Percentiles rank a stretch among this genome's conserved stretches.
Evolutionary conservation across 92 coral and sea anemone genomes (phyloP).

Genomic region (Blastomussa wellsi): DNA sequence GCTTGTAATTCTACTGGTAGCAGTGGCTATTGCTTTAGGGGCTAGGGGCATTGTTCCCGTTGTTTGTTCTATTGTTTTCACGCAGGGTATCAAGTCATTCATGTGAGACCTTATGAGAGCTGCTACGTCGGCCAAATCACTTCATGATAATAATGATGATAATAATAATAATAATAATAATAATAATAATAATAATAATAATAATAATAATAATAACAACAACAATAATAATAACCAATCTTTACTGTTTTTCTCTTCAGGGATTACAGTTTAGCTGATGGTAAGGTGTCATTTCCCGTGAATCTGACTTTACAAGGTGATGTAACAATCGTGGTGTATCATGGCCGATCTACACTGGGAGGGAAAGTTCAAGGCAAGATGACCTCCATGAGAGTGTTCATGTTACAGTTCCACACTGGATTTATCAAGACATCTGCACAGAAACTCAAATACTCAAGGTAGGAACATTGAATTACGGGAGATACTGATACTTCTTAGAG

Average conservation of each 20-base stretch:
- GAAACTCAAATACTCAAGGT: slow-evolving; percentile 94
- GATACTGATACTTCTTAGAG: background rate
- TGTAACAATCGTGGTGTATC: slow-evolving; percentile 89
- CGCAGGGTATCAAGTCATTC: too few relatives aligned
- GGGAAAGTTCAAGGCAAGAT: slow-evolving; percentile 98
- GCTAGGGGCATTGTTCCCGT: too few relatives aligned
- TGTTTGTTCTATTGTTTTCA: too few relatives aligned
- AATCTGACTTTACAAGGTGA: slow-evolving; percentile 94
- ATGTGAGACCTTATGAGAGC: too few relatives aligned
- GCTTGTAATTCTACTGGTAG: too few relatives aligned
- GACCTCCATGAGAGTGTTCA: slow-evolving; percentile 91
- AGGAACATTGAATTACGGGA: slow-evolving; percentile 4
- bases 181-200: too few relatives aligned
- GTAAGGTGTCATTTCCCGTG: slow-evolving; percentile 86
- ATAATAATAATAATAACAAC: too few relatives aligned
- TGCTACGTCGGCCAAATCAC: too few relatives aligned
- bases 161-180: too few relatives aligned
- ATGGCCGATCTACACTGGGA: slow-evolving; percentile 95
- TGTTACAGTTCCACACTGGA: slow-evolving; percentile 96
- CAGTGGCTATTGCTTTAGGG: too few relatives aligned
- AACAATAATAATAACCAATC: background rate
- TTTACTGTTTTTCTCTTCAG: slow-evolving; percentile 41
- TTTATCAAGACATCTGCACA: slow-evolving; percentile 88
- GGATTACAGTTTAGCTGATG: slow-evolving; percentile 87
- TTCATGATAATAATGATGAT: too few relatives aligned